These are phyloP conservation scores for Eupithecia exiguata DNA, from an alignment of 2,888 invertebrate genomes.

Conservation along the genomic window DNA sequence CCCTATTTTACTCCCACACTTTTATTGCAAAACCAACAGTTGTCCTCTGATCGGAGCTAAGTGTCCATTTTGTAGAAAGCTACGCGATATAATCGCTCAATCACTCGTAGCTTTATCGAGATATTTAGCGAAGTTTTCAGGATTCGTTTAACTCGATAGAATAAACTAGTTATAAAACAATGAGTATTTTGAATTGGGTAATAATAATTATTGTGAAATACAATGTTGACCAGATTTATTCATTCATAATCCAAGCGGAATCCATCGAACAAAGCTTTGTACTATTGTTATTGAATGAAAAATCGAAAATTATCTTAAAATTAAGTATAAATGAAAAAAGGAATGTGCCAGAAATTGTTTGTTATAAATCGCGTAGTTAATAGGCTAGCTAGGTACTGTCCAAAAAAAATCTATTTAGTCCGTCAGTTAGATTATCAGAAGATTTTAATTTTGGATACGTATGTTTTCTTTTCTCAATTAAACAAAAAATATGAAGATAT, in stretches of 20 bases:
- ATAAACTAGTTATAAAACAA: slow-evolving; percentile 4
- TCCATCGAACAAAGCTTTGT: slow-evolving; percentile 14
- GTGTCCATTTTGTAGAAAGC: slow-evolving; percentile 12
- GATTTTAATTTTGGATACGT: too few species aligned
- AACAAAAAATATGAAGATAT: too few species aligned
- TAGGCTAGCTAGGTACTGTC: too few species aligned
- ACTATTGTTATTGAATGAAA: not conserved
- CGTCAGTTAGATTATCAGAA: too few species aligned
- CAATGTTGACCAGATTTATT: not conserved
- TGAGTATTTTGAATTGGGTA: not conserved
- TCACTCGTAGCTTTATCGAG: slow-evolving; percentile 48
- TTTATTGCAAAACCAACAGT: not conserved
- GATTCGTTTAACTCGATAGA: slow-evolving; percentile 10
- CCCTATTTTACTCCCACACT: not conserved
- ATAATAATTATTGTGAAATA: not conserved
- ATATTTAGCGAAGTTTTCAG: slow-evolving; percentile 27
- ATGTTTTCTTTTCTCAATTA: too few species aligned
- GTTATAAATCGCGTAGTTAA: not conserved
- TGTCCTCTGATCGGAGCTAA: slow-evolving; percentile 9
- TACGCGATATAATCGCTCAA: slow-evolving; percentile 32
- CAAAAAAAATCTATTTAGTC: too few species aligned
- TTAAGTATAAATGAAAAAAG: slow-evolving; percentile 66
- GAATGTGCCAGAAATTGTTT: slow-evolving; percentile 47
- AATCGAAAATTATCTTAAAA: slow-evolving; percentile 6
- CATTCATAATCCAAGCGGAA: slow-evolving; percentile 2